These are phyloP conservation scores for Platycercus adscitus DNA, from an alignment of 2,113 vertebrate genomes.

Conservation along the genomic window DNA sequence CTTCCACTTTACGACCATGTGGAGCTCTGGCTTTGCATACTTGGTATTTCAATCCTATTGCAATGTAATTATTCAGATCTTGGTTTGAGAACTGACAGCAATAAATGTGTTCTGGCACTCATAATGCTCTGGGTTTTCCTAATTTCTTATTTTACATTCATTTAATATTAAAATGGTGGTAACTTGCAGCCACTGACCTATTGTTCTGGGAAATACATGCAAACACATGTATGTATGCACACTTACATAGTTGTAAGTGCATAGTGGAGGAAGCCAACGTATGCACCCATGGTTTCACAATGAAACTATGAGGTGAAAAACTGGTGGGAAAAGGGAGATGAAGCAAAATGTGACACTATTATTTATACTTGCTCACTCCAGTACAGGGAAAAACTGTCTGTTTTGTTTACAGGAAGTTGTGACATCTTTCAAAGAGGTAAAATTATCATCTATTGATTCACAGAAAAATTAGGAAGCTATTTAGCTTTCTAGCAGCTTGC, in stretches of 20 bases:
- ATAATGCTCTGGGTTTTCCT: background rate
- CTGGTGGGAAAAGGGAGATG: background rate
- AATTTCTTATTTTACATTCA: background rate
- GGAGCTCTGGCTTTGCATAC: slow-evolving; percentile 7
- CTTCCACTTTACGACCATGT: background rate
- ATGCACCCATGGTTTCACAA: background rate
- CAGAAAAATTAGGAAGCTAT: background rate
- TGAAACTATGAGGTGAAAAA: background rate
- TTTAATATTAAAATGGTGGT: background rate
- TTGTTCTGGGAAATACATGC: background rate
- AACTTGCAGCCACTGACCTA: background rate
- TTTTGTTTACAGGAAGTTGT: background rate
- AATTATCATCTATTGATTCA: background rate
- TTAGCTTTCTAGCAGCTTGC: background rate
- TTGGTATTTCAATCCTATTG: slow-evolving; percentile 10
- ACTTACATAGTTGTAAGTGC: background rate
- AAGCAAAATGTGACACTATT: background rate
- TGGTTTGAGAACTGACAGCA: background rate
- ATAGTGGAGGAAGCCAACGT: background rate
- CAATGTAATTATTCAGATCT: background rate
- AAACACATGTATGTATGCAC: background rate
- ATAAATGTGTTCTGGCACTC: background rate
- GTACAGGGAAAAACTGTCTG: background rate
- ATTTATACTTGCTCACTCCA: background rate
- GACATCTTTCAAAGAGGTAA: background rate